Percentiles rank a stretch among this genome's conserved stretches.
phyloP scores from a whole-genome alignment of 1,140 invertebrate species.

The Drosophila persimilis region DNA sequence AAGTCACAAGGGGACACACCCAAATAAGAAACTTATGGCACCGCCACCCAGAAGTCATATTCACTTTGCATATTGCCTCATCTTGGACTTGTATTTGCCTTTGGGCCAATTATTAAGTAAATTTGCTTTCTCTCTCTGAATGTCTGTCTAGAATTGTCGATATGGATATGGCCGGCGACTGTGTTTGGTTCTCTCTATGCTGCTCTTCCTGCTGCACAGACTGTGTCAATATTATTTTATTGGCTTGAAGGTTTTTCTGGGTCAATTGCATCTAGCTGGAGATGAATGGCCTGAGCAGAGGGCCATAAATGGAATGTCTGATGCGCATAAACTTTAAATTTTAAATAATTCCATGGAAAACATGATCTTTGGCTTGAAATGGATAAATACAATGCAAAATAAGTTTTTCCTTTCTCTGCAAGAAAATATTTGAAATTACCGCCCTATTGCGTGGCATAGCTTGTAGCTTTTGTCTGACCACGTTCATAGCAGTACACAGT shows the following conservation, averaged over 20 bases:
- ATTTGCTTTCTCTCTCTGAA: slow-evolving; percentile 18
- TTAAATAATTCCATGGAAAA: not conserved
- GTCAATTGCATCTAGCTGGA: slow-evolving; percentile 44
- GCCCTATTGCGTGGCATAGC: not conserved
- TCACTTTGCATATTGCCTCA: slow-evolving; percentile 29
- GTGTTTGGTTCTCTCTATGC: not conserved
- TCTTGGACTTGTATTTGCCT: slow-evolving; percentile 51
- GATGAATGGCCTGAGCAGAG: slow-evolving; percentile 19
- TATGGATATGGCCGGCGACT: slow-evolving; percentile 31
- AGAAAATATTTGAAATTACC: not conserved
- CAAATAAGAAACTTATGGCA: slow-evolving; percentile 28
- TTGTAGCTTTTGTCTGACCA: no score
- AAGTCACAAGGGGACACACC: slow-evolving; percentile 11
- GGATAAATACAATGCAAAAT: no score
- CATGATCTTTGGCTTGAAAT: no score
- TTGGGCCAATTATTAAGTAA: slow-evolving; percentile 53
- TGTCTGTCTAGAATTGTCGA: slow-evolving; percentile 43
- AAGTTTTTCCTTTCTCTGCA: no score
- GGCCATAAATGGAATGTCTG: no score
- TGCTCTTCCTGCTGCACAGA: slow-evolving; percentile 7
- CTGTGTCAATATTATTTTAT: slow-evolving; percentile 50
- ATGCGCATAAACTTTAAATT: no score
- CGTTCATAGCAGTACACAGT: no score
- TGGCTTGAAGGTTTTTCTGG: slow-evolving; percentile 51
- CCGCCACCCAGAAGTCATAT: slow-evolving; percentile 34